Evolutionary conservation across 2,888 invertebrate genomes (phyloP), one percentile per base, ranked within the genome.

Genomic region (Empis livida): DNA sequence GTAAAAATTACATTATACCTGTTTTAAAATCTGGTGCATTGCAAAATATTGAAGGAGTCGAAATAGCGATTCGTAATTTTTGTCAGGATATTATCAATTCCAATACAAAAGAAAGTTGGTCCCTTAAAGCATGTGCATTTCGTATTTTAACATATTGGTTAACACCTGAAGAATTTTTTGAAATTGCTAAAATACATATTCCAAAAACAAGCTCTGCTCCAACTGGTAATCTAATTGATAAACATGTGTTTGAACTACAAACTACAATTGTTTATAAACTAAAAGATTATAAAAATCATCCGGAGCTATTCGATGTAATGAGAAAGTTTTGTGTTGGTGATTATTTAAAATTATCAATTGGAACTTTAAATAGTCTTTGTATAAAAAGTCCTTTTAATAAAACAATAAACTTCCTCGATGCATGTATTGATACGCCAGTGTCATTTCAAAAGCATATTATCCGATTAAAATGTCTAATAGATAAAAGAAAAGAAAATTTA

Each of bases 381-480:
- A 20, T 23, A 4, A 40, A 40, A 23, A 6, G 4, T 5, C 23
- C 40, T 6, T 23, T 17, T 5, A 8, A 40, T n/a, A 20, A n/a
- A 23, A 4, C 13, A 10, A n/a, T 17, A 23, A n/a, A 23, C 11
- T 40, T 23, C n/a, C 11, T 40, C 5, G 13, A 20, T 23, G n/a
- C 17, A n/a, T 16, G 16, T 23, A 10, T 40, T 23, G 23, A 40
- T 40, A 16, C 10, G 3, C 23, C 40, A 2, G 40, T 40, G 6
- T 40, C 40, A 40, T 40, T 40, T n/a, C 16, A 23, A 40, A 40
- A 40, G n/a, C 40, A 40, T 40, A n/a, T 40, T 13, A 40, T 40
- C 9, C 17, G 40, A 13, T 40, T 40, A 23, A 11, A 40, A 23
- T 40, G 11, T 23, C n/a, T 23, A 1, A 23, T 40, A 4, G 9